These are phyloP conservation scores for Omphaloscelis lunosa DNA, from an alignment of 2,888 invertebrate species.

Conservation along the genomic window DNA sequence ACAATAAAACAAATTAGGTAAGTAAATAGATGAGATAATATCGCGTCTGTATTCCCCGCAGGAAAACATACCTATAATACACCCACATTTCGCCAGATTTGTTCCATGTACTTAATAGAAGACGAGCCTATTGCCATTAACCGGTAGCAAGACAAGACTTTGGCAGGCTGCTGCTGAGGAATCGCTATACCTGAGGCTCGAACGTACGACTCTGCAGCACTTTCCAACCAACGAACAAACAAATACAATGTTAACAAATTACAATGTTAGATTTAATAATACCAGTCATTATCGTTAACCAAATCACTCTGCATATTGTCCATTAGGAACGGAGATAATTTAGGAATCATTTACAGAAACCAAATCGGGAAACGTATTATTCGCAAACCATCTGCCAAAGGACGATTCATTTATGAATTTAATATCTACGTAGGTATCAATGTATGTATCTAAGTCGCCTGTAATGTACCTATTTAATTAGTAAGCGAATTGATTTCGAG, in stretches of 20 bases:
- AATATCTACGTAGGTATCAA: neutral
- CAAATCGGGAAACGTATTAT: conserved; percentile 20
- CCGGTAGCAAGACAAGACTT: neutral
- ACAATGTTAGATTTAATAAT: conserved; percentile 11
- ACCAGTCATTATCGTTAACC: conserved; percentile 13
- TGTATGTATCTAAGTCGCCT: neutral
- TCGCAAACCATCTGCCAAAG: conserved; percentile 8
- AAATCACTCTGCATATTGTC: conserved; percentile 10
- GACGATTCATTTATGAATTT: neutral
- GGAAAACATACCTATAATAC: neutral
- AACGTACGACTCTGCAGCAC: neutral
- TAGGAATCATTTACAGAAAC: conserved; percentile 33
- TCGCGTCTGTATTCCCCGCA: neutral
- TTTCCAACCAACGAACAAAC: neutral
- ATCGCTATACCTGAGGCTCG: neutral
- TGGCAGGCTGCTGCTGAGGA: neutral
- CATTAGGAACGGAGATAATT: conserved; percentile 11
- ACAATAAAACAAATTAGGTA: neutral
- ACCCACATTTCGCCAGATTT: neutral
- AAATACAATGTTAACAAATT: conserved; percentile 8
- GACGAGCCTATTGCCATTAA: neutral
- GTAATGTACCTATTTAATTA: conserved; percentile 30
- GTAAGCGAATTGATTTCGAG: conserved; percentile 13
- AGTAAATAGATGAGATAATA: neutral
- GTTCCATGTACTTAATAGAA: neutral